Evolutionary conservation across 2,888 invertebrate species (phyloP), one percentile per base, ranked within the genome.

Genomic region (Limenitis camilla): DNA sequence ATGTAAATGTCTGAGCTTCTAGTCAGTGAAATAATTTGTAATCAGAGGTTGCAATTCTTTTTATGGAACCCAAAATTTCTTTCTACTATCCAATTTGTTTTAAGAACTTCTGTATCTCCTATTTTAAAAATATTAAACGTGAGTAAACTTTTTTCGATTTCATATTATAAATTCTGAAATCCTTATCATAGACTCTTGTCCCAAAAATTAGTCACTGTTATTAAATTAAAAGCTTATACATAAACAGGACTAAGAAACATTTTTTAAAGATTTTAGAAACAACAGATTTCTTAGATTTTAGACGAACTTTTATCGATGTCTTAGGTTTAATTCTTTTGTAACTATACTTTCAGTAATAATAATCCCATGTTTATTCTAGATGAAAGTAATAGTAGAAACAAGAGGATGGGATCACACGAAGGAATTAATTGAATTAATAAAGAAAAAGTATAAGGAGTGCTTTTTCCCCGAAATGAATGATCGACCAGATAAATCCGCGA

Each of bases 341-440:
- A 8, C 35, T 7, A 6, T 5, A 36, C 3, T 36, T 6, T 35
- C 1, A 10, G n/a, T 36, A 9, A 4, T 9, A 6, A 36, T 36
- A 10, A 10, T n/a, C 6, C 1, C 5, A n/a, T 43, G 3, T 43
- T 51, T 61, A 10, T 75, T 76, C 9, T 78, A 94, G 94, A 91
- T 96, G 3, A 94, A 94, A 83, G 92, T 96, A 6, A 91, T 97
- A 19, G 94, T 93, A 61, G 97, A 98, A 83, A 97, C 97, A 0
- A 89, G 94, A 67, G 96, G 96, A 68, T 90, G 91, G 84, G 90
- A 91, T 1, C 97, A 98, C 71, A 91, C 92, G 1, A 83, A 78
- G 66, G 89, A 76, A 39, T 49, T 87, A 48, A 63, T 79, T 40
- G 81, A 83, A 39, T 58, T 63, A 63, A 65, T 86, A 28, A 84